Evolutionary conservation across 23 tunicate species (phyloP).

Genomic region (Corella eumyota): DNA sequence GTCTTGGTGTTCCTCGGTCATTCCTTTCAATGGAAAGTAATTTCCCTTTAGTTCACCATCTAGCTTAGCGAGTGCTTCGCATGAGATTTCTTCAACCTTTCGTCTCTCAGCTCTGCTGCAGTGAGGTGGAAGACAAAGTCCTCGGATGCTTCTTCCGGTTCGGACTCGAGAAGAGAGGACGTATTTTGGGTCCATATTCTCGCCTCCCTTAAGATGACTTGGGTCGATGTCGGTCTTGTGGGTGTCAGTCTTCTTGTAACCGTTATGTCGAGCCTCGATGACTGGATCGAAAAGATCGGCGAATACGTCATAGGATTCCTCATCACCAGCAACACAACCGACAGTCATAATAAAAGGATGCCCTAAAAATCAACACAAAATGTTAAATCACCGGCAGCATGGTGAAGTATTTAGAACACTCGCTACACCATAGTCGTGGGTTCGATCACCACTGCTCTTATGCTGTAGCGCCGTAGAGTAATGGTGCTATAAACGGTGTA

Average conservation of each 20-base stretch:
- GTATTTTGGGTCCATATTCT: slow-evolving; percentile 59
- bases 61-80: slow-evolving; percentile 47
- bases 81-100: slow-evolving; percentile 49
- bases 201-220: slow-evolving; percentile 49
- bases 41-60: slow-evolving; percentile 88
- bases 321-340: slow-evolving; percentile 94
- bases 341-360: slow-evolving; percentile 98
- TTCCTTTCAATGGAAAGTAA: slow-evolving; percentile 73
- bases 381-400: no score
- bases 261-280: slow-evolving; percentile 76
- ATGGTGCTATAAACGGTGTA: no score
- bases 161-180: slow-evolving; percentile 84
- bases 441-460: no score
- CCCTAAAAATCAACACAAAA: no score
- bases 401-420: no score
- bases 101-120: slow-evolving; percentile 58
- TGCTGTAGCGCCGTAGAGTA: no score
- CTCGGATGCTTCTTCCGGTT: slow-evolving; percentile 80
- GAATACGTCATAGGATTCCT: slow-evolving; percentile 70
- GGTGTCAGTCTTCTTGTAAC: slow-evolving; percentile 38
- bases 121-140: slow-evolving; percentile 73
- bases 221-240: slow-evolving; percentile 75
- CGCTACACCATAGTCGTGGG: no score
- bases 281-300: slow-evolving; percentile 86
- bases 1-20: slow-evolving; percentile 85